phyloP scores from a whole-genome alignment of 2,113 vertebrate genomes.

The Aramus guarauna region DNA sequence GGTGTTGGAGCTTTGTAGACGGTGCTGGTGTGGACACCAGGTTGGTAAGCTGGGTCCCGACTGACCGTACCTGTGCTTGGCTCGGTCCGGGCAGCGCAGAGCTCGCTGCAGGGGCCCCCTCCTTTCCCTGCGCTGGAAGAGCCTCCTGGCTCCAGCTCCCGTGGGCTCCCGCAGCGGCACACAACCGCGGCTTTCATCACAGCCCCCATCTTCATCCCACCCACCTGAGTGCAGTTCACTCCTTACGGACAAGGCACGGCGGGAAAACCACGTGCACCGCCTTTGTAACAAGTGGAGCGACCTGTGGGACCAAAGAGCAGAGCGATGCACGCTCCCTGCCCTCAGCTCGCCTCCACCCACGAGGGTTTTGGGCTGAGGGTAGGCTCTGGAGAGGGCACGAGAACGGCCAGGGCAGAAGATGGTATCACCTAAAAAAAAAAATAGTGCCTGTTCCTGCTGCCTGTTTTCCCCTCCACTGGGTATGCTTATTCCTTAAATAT shows the following conservation, averaged over 20 bases:
- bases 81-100: neutral
- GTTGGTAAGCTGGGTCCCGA: neutral
- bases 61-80: neutral
- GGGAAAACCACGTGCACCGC: fast-evolving
- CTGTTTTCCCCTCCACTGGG: neutral
- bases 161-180: neutral
- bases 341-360: neutral
- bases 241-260: neutral
- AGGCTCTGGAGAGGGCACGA: neutral
- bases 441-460: neutral
- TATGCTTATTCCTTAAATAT: neutral
- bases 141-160: neutral
- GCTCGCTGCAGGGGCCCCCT: neutral
- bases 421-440: neutral
- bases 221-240: neutral
- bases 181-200: neutral
- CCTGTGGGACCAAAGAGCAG: neutral
- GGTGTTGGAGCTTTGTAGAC: neutral
- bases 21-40: neutral
- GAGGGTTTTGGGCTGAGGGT: neutral
- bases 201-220: neutral
- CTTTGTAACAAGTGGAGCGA: neutral
- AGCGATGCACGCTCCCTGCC: too few relatives aligned
- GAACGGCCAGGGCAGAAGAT: neutral
- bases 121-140: neutral